Conservation (phyloP, 2,888 invertebrate species). For the Cataglyphis altisquamis region DNA sequence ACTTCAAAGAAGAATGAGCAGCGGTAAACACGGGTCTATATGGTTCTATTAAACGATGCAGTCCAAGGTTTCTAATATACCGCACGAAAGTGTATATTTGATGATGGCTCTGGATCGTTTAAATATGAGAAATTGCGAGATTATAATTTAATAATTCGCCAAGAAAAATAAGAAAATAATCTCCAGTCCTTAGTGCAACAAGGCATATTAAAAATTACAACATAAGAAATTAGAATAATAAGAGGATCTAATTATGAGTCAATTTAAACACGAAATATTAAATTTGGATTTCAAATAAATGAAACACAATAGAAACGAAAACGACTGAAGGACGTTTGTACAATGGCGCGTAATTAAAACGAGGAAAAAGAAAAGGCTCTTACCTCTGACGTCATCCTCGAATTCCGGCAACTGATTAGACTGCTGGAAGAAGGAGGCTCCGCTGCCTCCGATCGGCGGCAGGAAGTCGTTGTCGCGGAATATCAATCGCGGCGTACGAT, state of each 20-base stretch:
- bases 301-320: background rate
- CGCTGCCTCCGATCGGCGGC: conserved; percentile 75
- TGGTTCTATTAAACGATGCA: background rate
- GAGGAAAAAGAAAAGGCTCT: background rate
- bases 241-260: background rate
- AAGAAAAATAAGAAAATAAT: background rate
- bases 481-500: conserved; percentile 83
- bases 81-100: background rate
- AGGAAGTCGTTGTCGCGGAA: conserved; percentile 84
- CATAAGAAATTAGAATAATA: background rate
- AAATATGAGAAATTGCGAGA: conserved; percentile 18
- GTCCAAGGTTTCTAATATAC: conserved; percentile 11
- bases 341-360: background rate
- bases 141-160: background rate
- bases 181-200: background rate
- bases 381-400: conserved; percentile 84
- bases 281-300: background rate
- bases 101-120: background rate
- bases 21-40: background rate
- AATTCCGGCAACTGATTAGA: conserved; percentile 83
- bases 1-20: background rate
- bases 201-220: background rate
- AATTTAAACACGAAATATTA: background rate
- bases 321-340: background rate
- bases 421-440: conserved; percentile 81